Base-by-base conservation (phyloP, 2,113 vertebrate species). In the Peromyscus californicus region DNA sequence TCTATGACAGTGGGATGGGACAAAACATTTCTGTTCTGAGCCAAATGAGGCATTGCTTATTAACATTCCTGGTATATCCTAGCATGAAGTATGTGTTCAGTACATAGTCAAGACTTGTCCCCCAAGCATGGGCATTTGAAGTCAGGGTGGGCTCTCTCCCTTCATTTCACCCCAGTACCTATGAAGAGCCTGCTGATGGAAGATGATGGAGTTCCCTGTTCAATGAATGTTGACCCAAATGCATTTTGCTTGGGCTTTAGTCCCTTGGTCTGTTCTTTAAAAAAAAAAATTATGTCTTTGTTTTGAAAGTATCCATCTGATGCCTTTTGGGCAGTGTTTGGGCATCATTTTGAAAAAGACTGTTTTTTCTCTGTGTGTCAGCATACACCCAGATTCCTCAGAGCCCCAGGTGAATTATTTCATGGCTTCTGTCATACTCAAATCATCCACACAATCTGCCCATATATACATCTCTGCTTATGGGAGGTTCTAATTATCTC, bases 401-500 rank as follows among this genome's bases (percentile, higher is more conserved):
- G 83, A 95, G 45, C 26, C 67, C n/a, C 76, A 39, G n/a, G 51
- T 0, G 36, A 86, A 85, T 65, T 84, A 26, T 82, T 78, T 79
- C 15, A 42, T 3, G 8, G 36, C 45, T 57, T 51, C 36, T 85
- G 54, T 69, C 65, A 89, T 17, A 57, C 42, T 26, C n/a, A 95
- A 16, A 24, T 17, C 36, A 57, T 26, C 45, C 29, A 54, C 36
- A 63, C 22, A 48, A 59, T 84, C 54, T 36, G 29, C 13, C 16
- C 67, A 51, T 51, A 51, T 51, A 51, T 51, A 51, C 39, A 5
- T 48, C 85, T 85, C 94, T 94, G 79, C 63, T 90, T 78, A 88
- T 63, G 69, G 57, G 57, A 85, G 22, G 79, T 91, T 84, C 82
- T 89, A 85, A 74, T 91, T 79, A 85, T 90, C 74, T 95, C 82